These are phyloP conservation scores for Zaprionus lineosus DNA, from an alignment of 2,888 invertebrate genomes.

Conservation along the genomic window DNA sequence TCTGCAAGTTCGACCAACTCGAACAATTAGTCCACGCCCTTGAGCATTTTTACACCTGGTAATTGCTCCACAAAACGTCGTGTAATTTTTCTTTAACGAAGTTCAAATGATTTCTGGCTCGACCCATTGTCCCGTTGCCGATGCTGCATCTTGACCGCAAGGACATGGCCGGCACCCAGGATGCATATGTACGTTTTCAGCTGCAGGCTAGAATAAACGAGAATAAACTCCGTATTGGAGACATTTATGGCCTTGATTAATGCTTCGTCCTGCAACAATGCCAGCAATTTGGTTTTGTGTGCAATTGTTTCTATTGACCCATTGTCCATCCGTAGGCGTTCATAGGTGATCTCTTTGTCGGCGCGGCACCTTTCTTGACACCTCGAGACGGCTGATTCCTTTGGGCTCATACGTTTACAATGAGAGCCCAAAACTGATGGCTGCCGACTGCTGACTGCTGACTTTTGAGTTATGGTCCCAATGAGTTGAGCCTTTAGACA, in stretches of 20 bases:
- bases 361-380: conserved; percentile 58
- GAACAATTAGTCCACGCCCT: conserved; percentile 80
- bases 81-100: conserved; percentile 79
- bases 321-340: conserved; percentile 69
- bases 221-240: conserved; percentile 32
- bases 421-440: conserved; percentile 44
- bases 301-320: conserved; percentile 67
- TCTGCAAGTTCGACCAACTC: conserved; percentile 36
- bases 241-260: conserved; percentile 73
- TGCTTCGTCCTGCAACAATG: conserved; percentile 45
- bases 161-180: conserved; percentile 10
- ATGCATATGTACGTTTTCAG: conserved; percentile 29
- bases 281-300: conserved; percentile 35
- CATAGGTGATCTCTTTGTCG: conserved; percentile 58
- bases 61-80: conserved; percentile 80
- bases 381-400: conserved; percentile 49
- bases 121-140: conserved; percentile 19
- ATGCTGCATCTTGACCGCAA: conserved; percentile 54
- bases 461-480: conserved; percentile 60
- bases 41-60: conserved; percentile 75
- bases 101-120: conserved; percentile 73
- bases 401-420: conserved; percentile 59
- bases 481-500: conserved; percentile 26
- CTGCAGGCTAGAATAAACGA: conserved; percentile 19
- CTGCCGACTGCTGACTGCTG: conserved; percentile 18